Conservation (phyloP, 2,888 invertebrate species). For the Blastobasis adustella region DNA sequence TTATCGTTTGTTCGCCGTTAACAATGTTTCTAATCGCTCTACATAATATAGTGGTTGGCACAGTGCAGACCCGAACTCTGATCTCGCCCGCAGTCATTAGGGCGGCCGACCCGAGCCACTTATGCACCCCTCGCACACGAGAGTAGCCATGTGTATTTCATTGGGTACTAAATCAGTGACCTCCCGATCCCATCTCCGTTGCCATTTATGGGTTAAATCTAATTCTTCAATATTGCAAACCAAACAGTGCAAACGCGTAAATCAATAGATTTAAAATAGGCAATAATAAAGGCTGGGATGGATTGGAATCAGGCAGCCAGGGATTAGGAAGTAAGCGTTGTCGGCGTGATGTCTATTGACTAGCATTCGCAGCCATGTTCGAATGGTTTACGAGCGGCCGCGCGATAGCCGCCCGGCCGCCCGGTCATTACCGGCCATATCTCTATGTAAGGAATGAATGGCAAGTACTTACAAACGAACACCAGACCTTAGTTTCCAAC, state of each 20-base stretch:
- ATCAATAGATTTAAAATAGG: background rate
- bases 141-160: slow-evolving; percentile 27
- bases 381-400: slow-evolving; percentile 66
- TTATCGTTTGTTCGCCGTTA: too few relatives aligned
- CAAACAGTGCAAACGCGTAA: too few relatives aligned
- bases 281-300: background rate
- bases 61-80: slow-evolving; percentile 24
- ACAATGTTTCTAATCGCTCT: too few relatives aligned
- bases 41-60: too few relatives aligned
- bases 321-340: slow-evolving; percentile 51
- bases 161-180: slow-evolving; percentile 45
- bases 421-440: slow-evolving; percentile 66
- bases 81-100: slow-evolving; percentile 37
- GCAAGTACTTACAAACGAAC: slow-evolving; percentile 58
- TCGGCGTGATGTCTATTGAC: slow-evolving; percentile 57
- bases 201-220: slow-evolving; percentile 24
- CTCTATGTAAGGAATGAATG: slow-evolving; percentile 67
- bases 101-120: slow-evolving; percentile 50
- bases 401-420: slow-evolving; percentile 58
- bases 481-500: slow-evolving; percentile 51
- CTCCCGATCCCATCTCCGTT: slow-evolving; percentile 37
- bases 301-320: slow-evolving; percentile 26
- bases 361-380: slow-evolving; percentile 57
- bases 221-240: slow-evolving; percentile 16
- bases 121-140: slow-evolving; percentile 36